Conservation (phyloP, 2,888 invertebrate genomes). For the Sphaeridia pumilis region DNA sequence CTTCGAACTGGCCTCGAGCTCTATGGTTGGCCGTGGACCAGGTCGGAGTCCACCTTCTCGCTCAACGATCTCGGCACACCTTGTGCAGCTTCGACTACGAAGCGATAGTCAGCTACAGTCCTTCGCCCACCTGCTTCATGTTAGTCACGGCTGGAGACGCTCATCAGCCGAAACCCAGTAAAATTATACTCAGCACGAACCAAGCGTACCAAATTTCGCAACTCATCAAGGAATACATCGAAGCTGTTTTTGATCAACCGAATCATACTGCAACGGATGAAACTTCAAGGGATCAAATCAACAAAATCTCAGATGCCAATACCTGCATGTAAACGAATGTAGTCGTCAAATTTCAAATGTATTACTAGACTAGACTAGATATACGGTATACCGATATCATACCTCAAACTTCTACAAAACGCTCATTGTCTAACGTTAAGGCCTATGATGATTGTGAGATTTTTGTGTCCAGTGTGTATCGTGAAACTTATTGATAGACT, state of each 20-base stretch:
- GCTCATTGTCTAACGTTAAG: too few species aligned
- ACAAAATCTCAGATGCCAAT: neutral
- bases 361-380: too few species aligned
- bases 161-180: conserved; percentile 64
- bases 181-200: conserved; percentile 83
- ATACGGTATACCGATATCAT: too few species aligned
- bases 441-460: too few species aligned
- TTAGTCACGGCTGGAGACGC: conserved; percentile 55
- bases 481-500: too few species aligned
- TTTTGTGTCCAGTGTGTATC: too few species aligned
- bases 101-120: conserved; percentile 79
- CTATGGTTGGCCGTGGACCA: conserved; percentile 90
- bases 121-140: conserved; percentile 82
- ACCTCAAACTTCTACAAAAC: too few species aligned
- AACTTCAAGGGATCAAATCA: neutral
- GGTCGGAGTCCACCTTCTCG: conserved; percentile 75
- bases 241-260: conserved; percentile 14
- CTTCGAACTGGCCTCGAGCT: conserved; percentile 86
- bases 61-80: conserved; percentile 74
- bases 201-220: conserved; percentile 49
- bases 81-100: conserved; percentile 84
- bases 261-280: neutral
- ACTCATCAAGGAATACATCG: conserved; percentile 22
- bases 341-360: too few species aligned
- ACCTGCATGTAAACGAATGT: neutral